A percentile compares a stretch with the other conserved stretches of the same genome.
Conservation (phyloP, 37 sponge, comb jelly and placozoan species). For the Crambe crambe region DNA sequence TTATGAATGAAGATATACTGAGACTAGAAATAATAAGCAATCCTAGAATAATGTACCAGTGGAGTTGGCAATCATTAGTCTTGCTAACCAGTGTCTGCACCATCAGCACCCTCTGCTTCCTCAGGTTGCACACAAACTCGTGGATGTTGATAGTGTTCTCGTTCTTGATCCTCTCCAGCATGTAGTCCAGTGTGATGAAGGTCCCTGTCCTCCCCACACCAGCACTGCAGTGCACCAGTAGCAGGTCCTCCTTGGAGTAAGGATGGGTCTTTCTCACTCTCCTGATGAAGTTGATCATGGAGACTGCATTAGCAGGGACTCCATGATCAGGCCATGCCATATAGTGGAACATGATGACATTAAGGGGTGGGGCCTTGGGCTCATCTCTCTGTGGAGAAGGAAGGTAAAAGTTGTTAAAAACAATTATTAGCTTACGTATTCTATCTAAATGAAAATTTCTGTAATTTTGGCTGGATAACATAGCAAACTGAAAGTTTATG, state of each 20-base stretch:
- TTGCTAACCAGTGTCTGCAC: conserved; percentile 59
- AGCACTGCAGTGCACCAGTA: conserved; percentile 87
- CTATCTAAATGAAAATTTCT: too few relatives aligned
- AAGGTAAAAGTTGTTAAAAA: too few relatives aligned
- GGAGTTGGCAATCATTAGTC: conserved; percentile 1
- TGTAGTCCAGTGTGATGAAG: conserved; percentile 62
- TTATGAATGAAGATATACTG: too few relatives aligned
- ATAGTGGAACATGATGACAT: conserved; percentile 68
- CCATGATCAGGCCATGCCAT: conserved; percentile 84
- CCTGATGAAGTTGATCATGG: conserved; percentile 63
- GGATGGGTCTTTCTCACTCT: conserved; percentile 52
- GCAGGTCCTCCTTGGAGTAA: conserved; percentile 11
- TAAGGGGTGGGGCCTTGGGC: conserved; percentile 9
- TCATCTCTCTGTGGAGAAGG: background rate
- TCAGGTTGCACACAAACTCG: conserved; percentile 33
- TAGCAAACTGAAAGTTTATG: too few relatives aligned
- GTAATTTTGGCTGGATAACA: too few relatives aligned
- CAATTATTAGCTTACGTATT: too few relatives aligned
- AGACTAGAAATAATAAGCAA: conserved; percentile 57
- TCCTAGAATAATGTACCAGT: conserved; percentile 82
- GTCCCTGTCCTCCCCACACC: conserved; percentile 76
- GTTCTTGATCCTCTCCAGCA: conserved; percentile 51
- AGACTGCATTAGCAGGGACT: conserved; percentile 64
- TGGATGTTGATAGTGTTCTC: conserved; percentile 47
- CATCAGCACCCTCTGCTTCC: conserved; percentile 50